Conservation (phyloP, 2,888 invertebrate genomes). For the Coelopa pilipes region DNA sequence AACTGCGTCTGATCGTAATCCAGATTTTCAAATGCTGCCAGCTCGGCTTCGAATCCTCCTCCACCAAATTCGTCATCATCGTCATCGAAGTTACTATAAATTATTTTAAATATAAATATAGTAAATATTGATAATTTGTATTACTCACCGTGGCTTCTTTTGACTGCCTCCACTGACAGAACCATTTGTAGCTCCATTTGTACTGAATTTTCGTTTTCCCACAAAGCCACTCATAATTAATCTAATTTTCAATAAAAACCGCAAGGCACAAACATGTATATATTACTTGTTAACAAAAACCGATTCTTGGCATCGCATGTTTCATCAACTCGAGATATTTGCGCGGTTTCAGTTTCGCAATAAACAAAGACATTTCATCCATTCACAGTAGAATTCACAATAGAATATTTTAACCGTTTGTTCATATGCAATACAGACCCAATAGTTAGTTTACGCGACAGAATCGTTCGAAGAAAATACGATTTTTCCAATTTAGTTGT, state of each 20-base stretch:
- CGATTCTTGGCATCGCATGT: neutral
- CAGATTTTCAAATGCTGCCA: constrained; percentile 64
- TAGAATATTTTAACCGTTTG: too few relatives aligned
- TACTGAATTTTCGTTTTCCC: constrained; percentile 50
- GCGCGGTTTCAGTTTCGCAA: constrained; percentile 12
- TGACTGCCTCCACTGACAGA: constrained; percentile 36
- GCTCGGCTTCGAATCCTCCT: constrained; percentile 75
- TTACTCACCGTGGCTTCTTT: constrained; percentile 56
- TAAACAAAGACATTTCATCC: neutral
- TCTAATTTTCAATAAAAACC: neutral
- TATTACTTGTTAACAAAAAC: neutral
- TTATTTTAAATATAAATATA: neutral
- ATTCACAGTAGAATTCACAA: too few relatives aligned
- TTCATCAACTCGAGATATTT: neutral
- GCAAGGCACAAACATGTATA: neutral
- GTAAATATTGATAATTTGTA: neutral
- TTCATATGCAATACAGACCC: too few relatives aligned
- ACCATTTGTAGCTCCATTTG: constrained; percentile 31
- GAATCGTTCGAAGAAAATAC: too few relatives aligned
- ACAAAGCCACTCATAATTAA: constrained; percentile 42
- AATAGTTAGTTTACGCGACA: too few relatives aligned
- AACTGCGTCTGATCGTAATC: constrained; percentile 69
- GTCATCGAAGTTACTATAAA: constrained; percentile 49
- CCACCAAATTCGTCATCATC: constrained; percentile 74
- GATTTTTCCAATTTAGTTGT: too few relatives aligned